Percentiles rank a stretch among this genome's conserved stretches.
These are phyloP conservation scores for Phalacrocorax pelagicus DNA, from an alignment of 2,113 vertebrate genomes.

Conservation along the genomic window DNA sequence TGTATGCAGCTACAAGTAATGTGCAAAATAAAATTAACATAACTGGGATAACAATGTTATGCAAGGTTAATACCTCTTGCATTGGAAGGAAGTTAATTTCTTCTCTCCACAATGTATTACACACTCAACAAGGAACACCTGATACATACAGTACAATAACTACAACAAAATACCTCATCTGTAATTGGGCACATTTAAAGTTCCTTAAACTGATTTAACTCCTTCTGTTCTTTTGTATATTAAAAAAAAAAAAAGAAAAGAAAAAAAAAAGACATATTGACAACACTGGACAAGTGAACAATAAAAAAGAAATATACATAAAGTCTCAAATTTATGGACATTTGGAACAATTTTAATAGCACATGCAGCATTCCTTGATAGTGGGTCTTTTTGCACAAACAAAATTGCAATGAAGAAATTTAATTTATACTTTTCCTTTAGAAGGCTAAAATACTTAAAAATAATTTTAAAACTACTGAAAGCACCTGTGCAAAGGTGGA, in stretches of 20 bases:
- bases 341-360: slow-evolving; percentile 78
- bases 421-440: slow-evolving; percentile 67
- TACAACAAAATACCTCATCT: slow-evolving; percentile 59
- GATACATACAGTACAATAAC: slow-evolving; percentile 69
- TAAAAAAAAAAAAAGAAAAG: background rate
- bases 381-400: slow-evolving; percentile 98
- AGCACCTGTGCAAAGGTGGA: slow-evolving; percentile 79
- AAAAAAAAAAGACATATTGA: slow-evolving; percentile 66
- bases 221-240: slow-evolving; percentile 57
- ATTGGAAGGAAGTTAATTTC: slow-evolving; percentile 21
- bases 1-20: slow-evolving; percentile 57
- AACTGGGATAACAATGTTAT: slow-evolving; percentile 18
- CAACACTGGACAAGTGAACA: slow-evolving; percentile 78
- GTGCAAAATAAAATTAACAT: slow-evolving; percentile 71
- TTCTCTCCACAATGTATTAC: slow-evolving; percentile 55
- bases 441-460: slow-evolving; percentile 78
- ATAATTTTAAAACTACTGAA: slow-evolving; percentile 69
- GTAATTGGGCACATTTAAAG: slow-evolving; percentile 57
- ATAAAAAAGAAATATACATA: slow-evolving; percentile 73
- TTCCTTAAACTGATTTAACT: slow-evolving; percentile 70
- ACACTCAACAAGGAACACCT: slow-evolving; percentile 64
- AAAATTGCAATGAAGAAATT: slow-evolving; percentile 71
- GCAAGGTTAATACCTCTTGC: slow-evolving; percentile 35
- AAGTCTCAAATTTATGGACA: slow-evolving; percentile 81
- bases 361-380: slow-evolving; percentile 92